Base-by-base conservation (phyloP, 2,113 vertebrate species). In the Lucifuga dentata region DNA sequence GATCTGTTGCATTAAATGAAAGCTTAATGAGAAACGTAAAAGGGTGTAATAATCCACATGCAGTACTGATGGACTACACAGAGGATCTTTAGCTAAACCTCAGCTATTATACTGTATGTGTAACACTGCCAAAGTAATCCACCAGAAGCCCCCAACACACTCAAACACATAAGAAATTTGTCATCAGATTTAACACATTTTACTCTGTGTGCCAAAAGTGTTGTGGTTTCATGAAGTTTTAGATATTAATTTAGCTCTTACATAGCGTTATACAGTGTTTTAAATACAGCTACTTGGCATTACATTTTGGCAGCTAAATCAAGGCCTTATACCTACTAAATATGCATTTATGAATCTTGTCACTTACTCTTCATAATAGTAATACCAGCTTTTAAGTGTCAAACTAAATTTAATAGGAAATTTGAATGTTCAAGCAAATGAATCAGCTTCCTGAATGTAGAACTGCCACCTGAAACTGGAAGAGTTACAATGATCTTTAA, bases 101-200 rank as follows among this genome's bases (percentile, higher is more conserved):
- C 61, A n/a, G n/a, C n/a, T 35, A 59, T 62, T 44, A n/a, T 46
- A 66, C 51, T 78, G 62, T 33, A 57, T 35, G 35, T 76, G 16
- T 73, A 80, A 84, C 68, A 80, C 58, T 66, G 61, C 50, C 64
- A 55, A 70, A 79, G 70, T 51, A 76, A 73, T 76, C 67, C 57
- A 45, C 36, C 33, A 44, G 23, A 67, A 56, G 36, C 38, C 66
- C 20, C 16, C 35, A 20, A 12, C 59, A 61, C 33, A 62, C 26
- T 52, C 38, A 74, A 26, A 70, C 11, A 58, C 29, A 68, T 49
- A 49, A 50, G 24, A 59, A 78, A 62, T 41, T 5, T 62, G 67
- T 64, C 52, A 67, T 83, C 56, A 61, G 15, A 72, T 40, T 19
- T 5, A 73, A 84, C 48, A 38, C 17, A 29, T 79, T 83, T 79